Base-by-base conservation (phyloP, 2,888 invertebrate species). In the Pterostichus niger region DNA sequence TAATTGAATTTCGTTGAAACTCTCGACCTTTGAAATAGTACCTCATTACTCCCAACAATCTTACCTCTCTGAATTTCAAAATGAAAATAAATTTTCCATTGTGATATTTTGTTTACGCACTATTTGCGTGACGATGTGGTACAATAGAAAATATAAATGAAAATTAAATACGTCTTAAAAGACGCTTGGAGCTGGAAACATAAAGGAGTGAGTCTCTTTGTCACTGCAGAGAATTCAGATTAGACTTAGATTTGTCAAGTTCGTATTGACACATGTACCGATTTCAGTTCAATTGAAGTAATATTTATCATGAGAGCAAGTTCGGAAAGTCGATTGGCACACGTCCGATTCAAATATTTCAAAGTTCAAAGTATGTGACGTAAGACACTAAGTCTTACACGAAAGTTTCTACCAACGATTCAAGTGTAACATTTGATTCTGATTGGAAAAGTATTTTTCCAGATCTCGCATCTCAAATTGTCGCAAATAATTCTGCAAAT, bases 331-430 rank as follows among this genome's bases (percentile, higher is more conserved):
- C 17, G 73, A 73, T 46, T 73, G 73, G 46, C 73, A 73, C 73
- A 73, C 49, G 73, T 44, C 44, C 24, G 73, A 73, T 46, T 24
- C 44, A 44, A 77, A 78, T 78, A 78, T 44, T 59, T 61, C 44
- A 78, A 78, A 78, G 54, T 59, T 78, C 44, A 24, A 44, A 56
- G 13, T 17, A 78, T n/a, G 24, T 59, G 54, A 78, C 78, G 35
- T 35, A 40, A 71, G 46, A 33, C 64, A 64, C 4, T 35, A 31
- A 33, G 7, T 64, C 35, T 56, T 56, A 35, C 35, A 31, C 17
- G 6, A 64, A 61, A 61, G 9, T 61, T 61, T 61, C 31, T 31
- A 61, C 61, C n/a, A 13, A 13, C 54, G 15, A 4, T 11, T 54
- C 61, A 61, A 61, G 61, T 61, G 17, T 24, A 6, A 61, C 61